Evolutionary conservation across 2,113 vertebrate genomes (phyloP).

Genomic region (Grantiella picta): DNA sequence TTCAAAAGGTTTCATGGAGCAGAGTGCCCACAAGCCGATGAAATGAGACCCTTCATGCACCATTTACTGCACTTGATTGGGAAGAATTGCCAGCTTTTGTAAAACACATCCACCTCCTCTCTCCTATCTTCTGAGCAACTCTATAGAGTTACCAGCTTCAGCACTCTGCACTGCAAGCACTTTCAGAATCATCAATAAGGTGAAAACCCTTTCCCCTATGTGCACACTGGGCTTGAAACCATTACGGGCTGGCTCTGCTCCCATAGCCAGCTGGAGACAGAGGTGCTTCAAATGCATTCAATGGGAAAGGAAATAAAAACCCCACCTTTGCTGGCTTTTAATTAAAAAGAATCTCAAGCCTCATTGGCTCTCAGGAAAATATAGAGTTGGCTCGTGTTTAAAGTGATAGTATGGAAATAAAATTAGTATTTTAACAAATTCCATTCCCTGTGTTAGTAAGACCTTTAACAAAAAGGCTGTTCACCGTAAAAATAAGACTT

Average conservation of each 20-base stretch:
- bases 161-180: neutral
- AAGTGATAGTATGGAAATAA: constrained; percentile 21
- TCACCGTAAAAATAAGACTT: neutral
- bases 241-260: constrained; percentile 48
- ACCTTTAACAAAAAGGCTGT: constrained; percentile 4
- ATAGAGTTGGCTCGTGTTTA: neutral
- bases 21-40: neutral
- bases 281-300: constrained; percentile 51
- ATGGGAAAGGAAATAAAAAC: constrained; percentile 17
- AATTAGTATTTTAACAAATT: constrained; percentile 11
- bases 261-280: constrained; percentile 58
- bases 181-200: constrained; percentile 22
- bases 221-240: constrained; percentile 36
- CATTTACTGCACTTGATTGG: constrained; percentile 10
- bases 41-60: constrained; percentile 9
- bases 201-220: constrained; percentile 24
- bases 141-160: neutral
- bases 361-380: constrained; percentile 51
- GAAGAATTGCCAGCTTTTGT: constrained; percentile 16
- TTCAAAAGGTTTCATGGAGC: constrained; percentile 20
- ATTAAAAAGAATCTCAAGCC: constrained; percentile 38
- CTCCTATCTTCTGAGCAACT: neutral
- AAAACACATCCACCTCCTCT: neutral
- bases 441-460: neutral
- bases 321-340: constrained; percentile 31